phyloP scores from a whole-genome alignment of 2,113 vertebrate species.

The Opisthocomus hoazin region DNA sequence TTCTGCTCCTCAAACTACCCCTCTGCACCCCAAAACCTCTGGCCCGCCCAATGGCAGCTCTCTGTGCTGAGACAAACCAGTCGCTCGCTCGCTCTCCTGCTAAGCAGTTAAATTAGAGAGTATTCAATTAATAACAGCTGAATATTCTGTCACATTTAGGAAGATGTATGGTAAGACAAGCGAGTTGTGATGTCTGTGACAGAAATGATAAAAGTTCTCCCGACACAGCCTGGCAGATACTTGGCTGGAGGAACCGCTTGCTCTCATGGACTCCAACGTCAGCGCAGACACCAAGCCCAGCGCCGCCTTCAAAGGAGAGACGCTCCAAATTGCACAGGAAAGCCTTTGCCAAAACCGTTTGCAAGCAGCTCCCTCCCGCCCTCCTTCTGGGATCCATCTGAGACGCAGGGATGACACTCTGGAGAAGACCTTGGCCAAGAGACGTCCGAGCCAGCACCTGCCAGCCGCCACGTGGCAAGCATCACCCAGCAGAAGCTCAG shows the following conservation, averaged over 20 bases:
- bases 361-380: conserved; percentile 29
- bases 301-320: conserved; percentile 50
- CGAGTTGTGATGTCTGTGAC: conserved; percentile 93
- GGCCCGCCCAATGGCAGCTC: conserved; percentile 18
- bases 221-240: conserved; percentile 86
- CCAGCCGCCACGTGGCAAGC: not conserved
- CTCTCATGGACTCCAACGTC: conserved; percentile 72
- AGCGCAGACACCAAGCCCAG: conserved; percentile 80
- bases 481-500: not conserved
- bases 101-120: conserved; percentile 84
- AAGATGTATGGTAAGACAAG: conserved; percentile 97
- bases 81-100: conserved; percentile 63
- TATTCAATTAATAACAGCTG: conserved; percentile 95
- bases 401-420: not conserved
- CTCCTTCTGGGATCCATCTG: conserved; percentile 13
- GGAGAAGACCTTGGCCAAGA: not conserved
- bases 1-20: not conserved
- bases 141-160: conserved; percentile 88
- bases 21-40: not conserved
- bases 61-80: conserved; percentile 71
- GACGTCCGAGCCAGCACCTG: accelerated
- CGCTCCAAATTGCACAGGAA: conserved; percentile 13
- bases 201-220: conserved; percentile 92
- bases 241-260: conserved; percentile 66
- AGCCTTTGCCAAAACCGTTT: conserved; percentile 46